Conservation (phyloP, 2,113 vertebrate species). For the Vimba vimba region DNA sequence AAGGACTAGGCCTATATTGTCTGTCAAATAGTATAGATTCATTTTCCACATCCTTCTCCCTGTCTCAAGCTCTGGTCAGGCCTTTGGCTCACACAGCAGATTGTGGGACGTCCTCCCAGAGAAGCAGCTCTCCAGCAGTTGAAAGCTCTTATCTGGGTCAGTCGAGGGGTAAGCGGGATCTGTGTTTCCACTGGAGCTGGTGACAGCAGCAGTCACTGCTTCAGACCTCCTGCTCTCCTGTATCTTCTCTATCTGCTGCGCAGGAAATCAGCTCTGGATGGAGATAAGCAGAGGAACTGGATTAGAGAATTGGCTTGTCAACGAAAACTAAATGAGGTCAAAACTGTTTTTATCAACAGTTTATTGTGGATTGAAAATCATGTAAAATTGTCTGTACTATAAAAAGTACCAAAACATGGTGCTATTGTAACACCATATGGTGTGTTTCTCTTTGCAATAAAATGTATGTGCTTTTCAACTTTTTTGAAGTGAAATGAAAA, state of each 20-base stretch:
- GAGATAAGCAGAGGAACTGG: conserved; percentile 21
- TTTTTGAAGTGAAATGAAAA: background rate
- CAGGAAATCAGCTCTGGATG: conserved; percentile 16
- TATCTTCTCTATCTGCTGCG: background rate
- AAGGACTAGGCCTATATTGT: background rate
- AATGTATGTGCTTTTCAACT: background rate
- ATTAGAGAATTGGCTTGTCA: background rate
- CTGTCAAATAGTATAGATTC: background rate
- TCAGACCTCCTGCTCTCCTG: conserved; percentile 24
- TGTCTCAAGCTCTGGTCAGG: background rate
- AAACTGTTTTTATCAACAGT: background rate
- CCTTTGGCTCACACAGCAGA: conserved; percentile 31
- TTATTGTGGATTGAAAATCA: background rate
- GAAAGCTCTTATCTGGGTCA: conserved; percentile 57
- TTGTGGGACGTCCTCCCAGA: conserved; percentile 48
- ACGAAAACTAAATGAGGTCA: background rate
- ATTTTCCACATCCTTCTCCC: background rate
- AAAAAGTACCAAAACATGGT: background rate
- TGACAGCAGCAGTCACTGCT: conserved; percentile 64
- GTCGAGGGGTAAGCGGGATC: conserved; percentile 50
- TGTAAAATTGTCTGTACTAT: too few species aligned
- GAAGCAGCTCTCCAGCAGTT: conserved; percentile 44
- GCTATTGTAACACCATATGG: background rate
- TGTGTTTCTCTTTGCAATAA: background rate
- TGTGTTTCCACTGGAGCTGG: conserved; percentile 47